Base-by-base conservation (phyloP, 2,888 invertebrate genomes). In the Bembecia ichneumoniformis region DNA sequence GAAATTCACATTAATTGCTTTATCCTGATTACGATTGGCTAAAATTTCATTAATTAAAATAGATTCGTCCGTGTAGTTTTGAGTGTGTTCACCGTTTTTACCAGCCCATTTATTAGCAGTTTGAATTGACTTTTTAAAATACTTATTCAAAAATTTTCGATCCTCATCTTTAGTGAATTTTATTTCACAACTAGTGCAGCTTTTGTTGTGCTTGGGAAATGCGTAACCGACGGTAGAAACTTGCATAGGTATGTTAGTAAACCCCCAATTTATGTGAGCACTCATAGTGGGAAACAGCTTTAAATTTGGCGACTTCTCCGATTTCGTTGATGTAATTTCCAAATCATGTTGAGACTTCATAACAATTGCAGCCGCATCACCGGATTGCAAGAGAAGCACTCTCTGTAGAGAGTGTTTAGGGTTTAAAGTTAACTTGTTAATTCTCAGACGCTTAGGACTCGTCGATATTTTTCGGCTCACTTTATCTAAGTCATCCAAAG, bases 201-300 rank as follows among this genome's bases (percentile, higher is more conserved):
- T 40, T 13, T 15, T 17, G 16, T 44, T 17, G 52, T 62, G 64
- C 40, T 63, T 52, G 1, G 74, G 68, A 50, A 79, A 71, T 49
- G 72, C 66, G 54, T 77, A 84, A 3, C 76, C 79, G 13, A 83
- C 71, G 1, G 82, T 80, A 17, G 82, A 58, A 49, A 81, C 66
- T 58, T 80, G 77, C 59, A 74, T 56, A 7, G 84, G 82, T 47
- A 80, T 62, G 16, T 63, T 62, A 10, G 66, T 40, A 35, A 72
- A 71, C 40, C 55, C 65, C 66, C 68, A 76, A 55, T 77, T 63
- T 16, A 74, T 55, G 46, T 62, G 58, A 13, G 68, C 52, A 47
- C 69, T 70, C 1, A 74, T 63, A n/a, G 77, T 49, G 3, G 40
- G 36, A 15, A 71, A 60, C 34, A 71, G 10, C 17, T 11, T 52